A percentile compares a stretch with the other conserved stretches of the same genome.
These are phyloP conservation scores for Erythrocebus patas DNA, from an alignment of 2,113 vertebrate species.

Conservation along the genomic window DNA sequence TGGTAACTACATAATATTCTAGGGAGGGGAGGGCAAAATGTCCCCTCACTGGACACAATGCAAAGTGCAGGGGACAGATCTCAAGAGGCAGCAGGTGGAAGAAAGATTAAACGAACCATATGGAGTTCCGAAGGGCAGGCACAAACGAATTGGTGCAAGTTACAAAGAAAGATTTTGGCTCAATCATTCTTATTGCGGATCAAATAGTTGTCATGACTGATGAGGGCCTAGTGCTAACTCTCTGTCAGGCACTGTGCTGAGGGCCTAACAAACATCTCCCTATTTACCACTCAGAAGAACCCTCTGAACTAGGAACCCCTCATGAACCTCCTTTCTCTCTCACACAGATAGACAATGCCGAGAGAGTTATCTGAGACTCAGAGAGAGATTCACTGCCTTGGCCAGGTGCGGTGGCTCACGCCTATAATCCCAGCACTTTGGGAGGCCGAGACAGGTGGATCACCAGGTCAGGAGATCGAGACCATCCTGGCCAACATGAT, in stretches of 20 bases:
- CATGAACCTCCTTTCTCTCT: not conserved
- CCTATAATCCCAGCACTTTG: too few species aligned
- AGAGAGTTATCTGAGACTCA: not conserved
- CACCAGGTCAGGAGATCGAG: too few species aligned
- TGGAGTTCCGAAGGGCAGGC: not conserved
- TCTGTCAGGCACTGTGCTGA: not conserved
- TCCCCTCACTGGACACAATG: not conserved
- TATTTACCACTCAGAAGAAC: not conserved
- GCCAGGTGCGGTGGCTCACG: too few species aligned
- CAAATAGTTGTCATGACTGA: not conserved
- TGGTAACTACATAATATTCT: not conserved
- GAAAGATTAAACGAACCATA: not conserved
- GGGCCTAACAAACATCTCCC: not conserved
- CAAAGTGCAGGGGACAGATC: not conserved
- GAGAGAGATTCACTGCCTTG: not conserved
- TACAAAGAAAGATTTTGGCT: not conserved
- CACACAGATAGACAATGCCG: fast-evolving
- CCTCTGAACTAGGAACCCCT: not conserved
- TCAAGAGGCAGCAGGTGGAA: not conserved
- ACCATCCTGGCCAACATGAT: too few species aligned
- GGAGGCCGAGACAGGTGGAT: too few species aligned
- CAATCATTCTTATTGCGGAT: not conserved
- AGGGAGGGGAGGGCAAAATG: not conserved
- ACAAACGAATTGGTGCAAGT: not conserved
- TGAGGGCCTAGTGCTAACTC: not conserved